These are phyloP conservation scores for Thaumetopoea pityocampa DNA, from an alignment of 1,140 invertebrate species.

Conservation along the genomic window DNA sequence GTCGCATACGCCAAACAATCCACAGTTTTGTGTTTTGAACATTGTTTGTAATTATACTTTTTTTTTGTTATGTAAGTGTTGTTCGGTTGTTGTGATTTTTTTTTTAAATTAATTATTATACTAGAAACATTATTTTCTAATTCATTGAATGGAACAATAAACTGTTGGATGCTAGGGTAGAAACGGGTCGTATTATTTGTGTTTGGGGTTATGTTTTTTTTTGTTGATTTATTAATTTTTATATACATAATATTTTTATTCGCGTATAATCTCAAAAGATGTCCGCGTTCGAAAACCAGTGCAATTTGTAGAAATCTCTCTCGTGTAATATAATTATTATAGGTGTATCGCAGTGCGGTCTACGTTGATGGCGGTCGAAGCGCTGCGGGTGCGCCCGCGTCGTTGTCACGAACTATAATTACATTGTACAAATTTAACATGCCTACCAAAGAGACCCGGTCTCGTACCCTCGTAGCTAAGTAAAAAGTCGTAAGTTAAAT, in stretches of 20 bases:
- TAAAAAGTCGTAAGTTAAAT: conserved; percentile 69
- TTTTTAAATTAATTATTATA: conserved; percentile 66
- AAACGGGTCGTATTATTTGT: conserved; percentile 75
- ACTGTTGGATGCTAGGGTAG: conserved; percentile 70
- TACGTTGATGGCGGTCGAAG: conserved; percentile 46
- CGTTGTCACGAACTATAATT: conserved; percentile 59
- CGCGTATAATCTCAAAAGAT: conserved; percentile 68
- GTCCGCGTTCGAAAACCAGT: conserved; percentile 71
- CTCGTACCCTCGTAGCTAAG: conserved; percentile 74
- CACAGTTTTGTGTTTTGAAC: conserved; percentile 72
- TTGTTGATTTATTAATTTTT: conserved; percentile 70
- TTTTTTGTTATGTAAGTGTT: conserved; percentile 74
- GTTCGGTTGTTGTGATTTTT: conserved; percentile 76
- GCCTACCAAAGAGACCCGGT: conserved; percentile 77
- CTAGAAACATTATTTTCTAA: conserved; percentile 59
- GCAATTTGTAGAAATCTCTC: conserved; percentile 75
- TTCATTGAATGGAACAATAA: conserved; percentile 60
- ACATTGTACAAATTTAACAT: conserved; percentile 76
- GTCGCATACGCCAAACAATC: conserved; percentile 59
- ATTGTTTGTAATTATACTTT: conserved; percentile 75
- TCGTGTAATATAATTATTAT: conserved; percentile 69
- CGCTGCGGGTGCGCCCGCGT: conserved; percentile 35
- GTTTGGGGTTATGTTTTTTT: conserved; percentile 70
- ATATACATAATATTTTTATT: conserved; percentile 62
- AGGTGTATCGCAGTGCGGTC: conserved; percentile 64